phyloP scores from a whole-genome alignment of 1,140 invertebrate species.

The Formica exsecta region DNA sequence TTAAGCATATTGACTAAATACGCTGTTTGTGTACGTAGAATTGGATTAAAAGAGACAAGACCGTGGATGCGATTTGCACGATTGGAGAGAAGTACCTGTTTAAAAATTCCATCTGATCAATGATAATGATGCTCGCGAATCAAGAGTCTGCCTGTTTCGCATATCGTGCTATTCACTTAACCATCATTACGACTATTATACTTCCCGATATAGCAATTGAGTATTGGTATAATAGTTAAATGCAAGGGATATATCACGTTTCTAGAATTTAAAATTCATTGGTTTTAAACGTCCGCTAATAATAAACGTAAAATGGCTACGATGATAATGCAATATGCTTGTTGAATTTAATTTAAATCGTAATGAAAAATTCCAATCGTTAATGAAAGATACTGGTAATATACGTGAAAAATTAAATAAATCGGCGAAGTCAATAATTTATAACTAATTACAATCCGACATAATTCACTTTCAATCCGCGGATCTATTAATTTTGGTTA shows the following conservation, averaged over 20 bases:
- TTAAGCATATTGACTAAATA: background rate
- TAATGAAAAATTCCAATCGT: background rate
- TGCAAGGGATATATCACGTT: background rate
- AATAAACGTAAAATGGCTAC: background rate
- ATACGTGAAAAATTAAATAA: background rate
- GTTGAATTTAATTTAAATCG: background rate
- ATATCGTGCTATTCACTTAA: slow-evolving; percentile 56
- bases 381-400: background rate
- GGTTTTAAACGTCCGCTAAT: background rate
- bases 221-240: slow-evolving; percentile 3
- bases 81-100: slow-evolving; percentile 33
- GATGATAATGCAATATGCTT: background rate
- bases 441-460: background rate
- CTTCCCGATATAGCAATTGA: slow-evolving; percentile 24
- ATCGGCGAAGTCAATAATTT: background rate
- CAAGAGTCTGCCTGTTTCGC: background rate
- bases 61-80: slow-evolving; percentile 13
- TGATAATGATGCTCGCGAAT: slow-evolving; percentile 35
- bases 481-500: background rate
- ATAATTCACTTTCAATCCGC: background rate
- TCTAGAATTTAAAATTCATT: slow-evolving; percentile 18
- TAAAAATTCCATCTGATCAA: slow-evolving; percentile 42
- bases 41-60: background rate
- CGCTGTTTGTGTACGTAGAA: background rate
- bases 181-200: slow-evolving; percentile 41